phyloP scores from a whole-genome alignment of 2,888 invertebrate genomes.

The Apotomis capreana region DNA sequence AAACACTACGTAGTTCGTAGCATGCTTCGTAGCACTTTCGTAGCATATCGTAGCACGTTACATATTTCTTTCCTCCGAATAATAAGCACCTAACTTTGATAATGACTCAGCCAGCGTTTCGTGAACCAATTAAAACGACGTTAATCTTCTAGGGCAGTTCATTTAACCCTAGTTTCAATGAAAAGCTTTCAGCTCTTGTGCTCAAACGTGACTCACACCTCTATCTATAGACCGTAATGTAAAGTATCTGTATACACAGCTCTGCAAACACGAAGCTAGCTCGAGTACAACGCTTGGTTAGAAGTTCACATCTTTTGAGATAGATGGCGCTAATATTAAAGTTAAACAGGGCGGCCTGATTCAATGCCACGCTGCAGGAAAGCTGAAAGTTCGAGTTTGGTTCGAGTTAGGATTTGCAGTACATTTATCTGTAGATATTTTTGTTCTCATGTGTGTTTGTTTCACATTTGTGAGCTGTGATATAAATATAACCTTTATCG shows the following conservation, averaged over 20 bases:
- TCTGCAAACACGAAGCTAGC: conserved; percentile 35
- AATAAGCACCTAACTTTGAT: conserved; percentile 17
- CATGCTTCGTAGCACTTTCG: conserved; percentile 27
- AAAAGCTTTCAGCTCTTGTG: conserved; percentile 11
- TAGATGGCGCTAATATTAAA: conserved; percentile 37
- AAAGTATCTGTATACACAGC: conserved; percentile 36
- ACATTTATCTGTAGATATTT: not conserved
- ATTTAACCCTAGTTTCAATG: conserved; percentile 32
- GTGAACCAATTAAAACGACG: conserved; percentile 31
- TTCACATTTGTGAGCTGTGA: no score
- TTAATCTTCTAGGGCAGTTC: conserved; percentile 31
- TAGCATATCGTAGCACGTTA: conserved; percentile 14
- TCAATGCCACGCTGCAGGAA: not conserved
- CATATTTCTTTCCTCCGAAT: conserved; percentile 4
- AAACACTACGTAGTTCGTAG: conserved; percentile 10
- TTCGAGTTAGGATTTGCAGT: no score
- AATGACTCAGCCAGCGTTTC: conserved; percentile 18
- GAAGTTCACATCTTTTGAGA: conserved; percentile 9
- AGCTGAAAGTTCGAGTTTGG: not conserved
- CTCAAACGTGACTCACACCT: conserved; percentile 37
- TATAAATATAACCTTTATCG: no score
- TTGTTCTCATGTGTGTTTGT: not conserved
- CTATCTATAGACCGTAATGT: conserved; percentile 39
- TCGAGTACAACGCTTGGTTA: conserved; percentile 6
- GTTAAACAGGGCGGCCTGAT: not conserved